Base-by-base conservation (phyloP, 2,888 invertebrate genomes). In the Sabellastarte sp. region DNA sequence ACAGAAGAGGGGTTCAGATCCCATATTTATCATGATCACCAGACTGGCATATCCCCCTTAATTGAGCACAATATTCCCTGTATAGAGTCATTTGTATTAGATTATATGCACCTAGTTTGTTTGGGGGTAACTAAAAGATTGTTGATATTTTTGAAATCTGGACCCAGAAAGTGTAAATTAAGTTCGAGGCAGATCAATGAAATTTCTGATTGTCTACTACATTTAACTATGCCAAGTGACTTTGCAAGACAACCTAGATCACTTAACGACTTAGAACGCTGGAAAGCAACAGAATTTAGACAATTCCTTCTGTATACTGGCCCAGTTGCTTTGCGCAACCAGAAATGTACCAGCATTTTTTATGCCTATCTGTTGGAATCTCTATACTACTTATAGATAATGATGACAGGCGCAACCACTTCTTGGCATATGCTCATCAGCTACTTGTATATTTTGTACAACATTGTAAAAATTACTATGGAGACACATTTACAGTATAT, bases 81-180 rank as follows among this genome's bases (percentile, higher is more conserved):
- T 65, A 67, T 76, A 24, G 32, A 65, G 15, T 66, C 72, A 50
- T 73, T 80, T 67, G 73, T 74, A 3, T 51, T 78, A 5, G 79
- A 80, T 63, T 76, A 74, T 55, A 80, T 80, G 79, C 79, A 80
- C 61, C 67, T 75, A 5, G 72, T 76, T 2, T 77, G 76, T 58
- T 59, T 77, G 10, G 79, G 79, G 59, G 75, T 79, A 2, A 62
- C 68, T 32, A 73, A 66, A 63, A 60, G 68, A 28, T 29, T 74
- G 2, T 29, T 76, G 33, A 10, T 58, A 5, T 41, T 68, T 28
- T 74, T 73, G 72, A 66, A 68, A 26, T 68, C 63, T 62, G 76
- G 74, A 4, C 68, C 70, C 26, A 5, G 63, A 20, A 59, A 52
- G 20, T 57, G 60, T 10, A 60, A 66, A 26, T 30, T 70, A n/a